phyloP scores from a whole-genome alignment of 2,113 vertebrate genomes.

The Amphiprion percula region DNA sequence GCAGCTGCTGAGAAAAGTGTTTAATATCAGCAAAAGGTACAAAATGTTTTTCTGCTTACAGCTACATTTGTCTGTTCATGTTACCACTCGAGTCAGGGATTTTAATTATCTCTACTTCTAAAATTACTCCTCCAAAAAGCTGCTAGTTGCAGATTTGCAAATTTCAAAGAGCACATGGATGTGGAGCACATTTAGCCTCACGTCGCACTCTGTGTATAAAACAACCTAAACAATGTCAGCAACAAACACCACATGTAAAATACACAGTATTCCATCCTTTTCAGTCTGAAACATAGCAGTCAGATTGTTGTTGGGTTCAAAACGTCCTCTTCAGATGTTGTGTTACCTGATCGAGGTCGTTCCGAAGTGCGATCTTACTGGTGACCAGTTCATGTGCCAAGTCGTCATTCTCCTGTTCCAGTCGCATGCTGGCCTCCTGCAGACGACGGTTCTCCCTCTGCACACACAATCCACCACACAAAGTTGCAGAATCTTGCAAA shows the following conservation, averaged over 20 bases:
- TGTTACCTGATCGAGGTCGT: slow-evolving; percentile 95
- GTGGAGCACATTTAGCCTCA: not conserved
- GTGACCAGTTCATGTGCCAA: slow-evolving; percentile 98
- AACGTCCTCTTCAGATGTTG: not conserved
- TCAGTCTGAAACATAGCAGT: too few species aligned
- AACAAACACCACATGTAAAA: not conserved
- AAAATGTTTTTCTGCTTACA: not conserved
- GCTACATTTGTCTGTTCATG: not conserved
- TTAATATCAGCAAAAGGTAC: not conserved
- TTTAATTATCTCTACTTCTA: not conserved
- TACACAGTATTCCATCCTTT: too few species aligned
- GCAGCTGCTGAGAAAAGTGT: not conserved
- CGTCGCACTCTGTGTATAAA: not conserved
- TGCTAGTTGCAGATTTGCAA: not conserved
- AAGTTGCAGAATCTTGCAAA: not conserved
- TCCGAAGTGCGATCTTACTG: slow-evolving; percentile 97
- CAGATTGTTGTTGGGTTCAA: too few species aligned
- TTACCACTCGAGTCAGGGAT: not conserved
- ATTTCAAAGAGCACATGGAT: not conserved
- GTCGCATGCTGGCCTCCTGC: slow-evolving; percentile 97
- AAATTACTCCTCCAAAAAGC: not conserved
- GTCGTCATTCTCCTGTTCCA: slow-evolving; percentile 99
- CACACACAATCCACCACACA: slow-evolving; percentile 25
- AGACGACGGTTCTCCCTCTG: slow-evolving; percentile 98
- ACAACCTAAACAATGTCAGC: not conserved